Conservation (phyloP, 2,888 invertebrate species). For the Phorcus lineatus region DNA sequence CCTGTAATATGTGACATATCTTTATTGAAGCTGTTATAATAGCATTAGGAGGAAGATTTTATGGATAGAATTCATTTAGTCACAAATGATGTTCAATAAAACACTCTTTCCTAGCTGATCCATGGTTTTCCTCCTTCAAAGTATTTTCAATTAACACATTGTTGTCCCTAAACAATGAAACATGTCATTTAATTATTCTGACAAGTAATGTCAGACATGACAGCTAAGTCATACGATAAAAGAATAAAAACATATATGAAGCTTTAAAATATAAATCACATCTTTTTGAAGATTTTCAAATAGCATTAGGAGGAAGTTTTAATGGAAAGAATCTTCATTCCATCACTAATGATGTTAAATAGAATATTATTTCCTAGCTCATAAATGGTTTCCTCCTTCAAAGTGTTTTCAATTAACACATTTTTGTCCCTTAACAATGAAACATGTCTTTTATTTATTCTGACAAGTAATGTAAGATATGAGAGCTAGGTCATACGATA, state of each 20-base stretch:
- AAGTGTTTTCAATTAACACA: background rate
- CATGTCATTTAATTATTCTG: too few relatives aligned
- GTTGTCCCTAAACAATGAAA: too few relatives aligned
- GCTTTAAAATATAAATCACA: background rate
- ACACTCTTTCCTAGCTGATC: background rate
- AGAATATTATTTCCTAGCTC: background rate
- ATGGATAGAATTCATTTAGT: background rate
- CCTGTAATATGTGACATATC: slow-evolving; percentile 5
- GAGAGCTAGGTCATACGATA: too few relatives aligned
- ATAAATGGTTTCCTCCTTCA: background rate
- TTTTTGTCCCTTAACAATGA: too few relatives aligned
- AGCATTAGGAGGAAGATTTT: background rate
- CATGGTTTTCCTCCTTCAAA: background rate
- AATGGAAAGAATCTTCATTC: background rate
- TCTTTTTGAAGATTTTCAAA: background rate
- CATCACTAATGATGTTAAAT: background rate
- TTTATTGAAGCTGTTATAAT: background rate
- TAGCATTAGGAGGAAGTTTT: background rate
- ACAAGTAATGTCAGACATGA: too few relatives aligned
- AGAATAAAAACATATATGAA: too few relatives aligned
- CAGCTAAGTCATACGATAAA: too few relatives aligned
- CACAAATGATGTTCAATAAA: background rate
- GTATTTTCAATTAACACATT: background rate
- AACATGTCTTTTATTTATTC: too few relatives aligned
- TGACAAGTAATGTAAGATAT: too few relatives aligned